Evolutionary conservation across 2,797 vertebrate genomes (phyloP).

Genomic region (Squalus acanthias): DNA sequence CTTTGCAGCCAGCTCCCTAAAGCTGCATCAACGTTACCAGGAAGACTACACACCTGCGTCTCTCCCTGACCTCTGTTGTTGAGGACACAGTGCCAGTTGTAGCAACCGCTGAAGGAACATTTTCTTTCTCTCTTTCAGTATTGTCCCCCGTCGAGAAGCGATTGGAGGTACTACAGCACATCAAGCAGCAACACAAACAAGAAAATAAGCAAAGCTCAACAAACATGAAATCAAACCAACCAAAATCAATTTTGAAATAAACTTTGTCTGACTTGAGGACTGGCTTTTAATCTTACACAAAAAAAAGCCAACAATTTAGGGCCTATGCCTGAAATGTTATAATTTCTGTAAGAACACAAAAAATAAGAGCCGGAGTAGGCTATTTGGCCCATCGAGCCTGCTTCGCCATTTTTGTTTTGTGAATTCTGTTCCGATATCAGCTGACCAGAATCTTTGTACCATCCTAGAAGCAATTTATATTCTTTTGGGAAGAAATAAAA

Average conservation of each 20-base stretch:
- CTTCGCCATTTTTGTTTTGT: not conserved
- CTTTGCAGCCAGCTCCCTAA: not conserved
- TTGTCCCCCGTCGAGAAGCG: slow-evolving; percentile 97
- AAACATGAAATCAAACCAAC: slow-evolving; percentile 43
- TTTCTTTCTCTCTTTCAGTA: slow-evolving; percentile 85
- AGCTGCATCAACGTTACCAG: slow-evolving; percentile 15
- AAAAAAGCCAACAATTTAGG: not conserved
- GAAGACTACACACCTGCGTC: slow-evolving; percentile 81
- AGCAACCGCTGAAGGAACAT: slow-evolving; percentile 83
- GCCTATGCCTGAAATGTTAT: not conserved
- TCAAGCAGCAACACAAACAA: slow-evolving; percentile 69
- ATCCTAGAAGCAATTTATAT: not conserved
- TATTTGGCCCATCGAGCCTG: no score
- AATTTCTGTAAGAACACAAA: not conserved
- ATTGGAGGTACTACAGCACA: slow-evolving; percentile 68
- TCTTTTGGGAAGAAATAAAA: not conserved
- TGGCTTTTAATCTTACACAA: not conserved
- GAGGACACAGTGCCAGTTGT: slow-evolving; percentile 79
- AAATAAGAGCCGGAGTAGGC: no score
- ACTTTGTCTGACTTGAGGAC: slow-evolving; percentile 27
- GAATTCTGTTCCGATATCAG: not conserved
- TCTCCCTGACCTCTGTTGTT: slow-evolving; percentile 79
- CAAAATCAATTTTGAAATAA: slow-evolving; percentile 61
- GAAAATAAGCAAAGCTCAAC: slow-evolving; percentile 71
- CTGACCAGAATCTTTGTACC: not conserved